Percentiles rank a stretch among this genome's conserved stretches.
These are phyloP conservation scores for Arizona elegans DNA, from an alignment of 2,113 vertebrate species.

Conservation along the genomic window DNA sequence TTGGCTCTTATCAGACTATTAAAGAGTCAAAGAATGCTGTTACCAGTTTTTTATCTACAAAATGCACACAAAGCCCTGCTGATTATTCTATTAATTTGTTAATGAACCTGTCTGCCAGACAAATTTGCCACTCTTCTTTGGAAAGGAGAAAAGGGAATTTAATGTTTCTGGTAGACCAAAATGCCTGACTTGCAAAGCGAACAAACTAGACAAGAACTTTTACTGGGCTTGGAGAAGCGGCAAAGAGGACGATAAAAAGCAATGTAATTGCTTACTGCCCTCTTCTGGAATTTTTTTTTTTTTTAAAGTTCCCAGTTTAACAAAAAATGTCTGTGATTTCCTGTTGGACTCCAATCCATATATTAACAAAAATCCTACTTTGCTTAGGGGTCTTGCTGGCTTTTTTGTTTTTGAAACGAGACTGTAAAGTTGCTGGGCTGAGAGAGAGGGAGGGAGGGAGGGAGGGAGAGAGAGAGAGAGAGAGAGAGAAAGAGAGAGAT, in stretches of 20 bases:
- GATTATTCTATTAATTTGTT: slow-evolving; percentile 84
- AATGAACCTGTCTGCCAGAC: slow-evolving; percentile 78
- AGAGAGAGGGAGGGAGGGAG: too few relatives aligned
- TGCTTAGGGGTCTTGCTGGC: neutral
- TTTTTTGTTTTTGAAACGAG: neutral
- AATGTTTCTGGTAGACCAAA: slow-evolving; percentile 49
- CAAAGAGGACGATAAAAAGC: neutral
- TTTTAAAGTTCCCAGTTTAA: neutral
- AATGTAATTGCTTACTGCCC: neutral
- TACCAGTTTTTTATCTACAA: slow-evolving; percentile 78
- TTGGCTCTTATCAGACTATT: slow-evolving; percentile 75
- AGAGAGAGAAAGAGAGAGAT: neutral
- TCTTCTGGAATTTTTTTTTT: neutral
- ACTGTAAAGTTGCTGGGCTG: neutral
- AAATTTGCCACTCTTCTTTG: slow-evolving; percentile 56
- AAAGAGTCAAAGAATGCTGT: slow-evolving; percentile 78
- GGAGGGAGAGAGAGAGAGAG: too few relatives aligned
- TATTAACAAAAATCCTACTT: neutral
- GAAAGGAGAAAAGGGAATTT: slow-evolving; percentile 52
- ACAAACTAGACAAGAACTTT: slow-evolving; percentile 43
- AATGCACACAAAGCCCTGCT: slow-evolving; percentile 79
- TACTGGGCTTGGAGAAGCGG: neutral
- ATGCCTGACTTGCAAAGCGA: slow-evolving; percentile 24
- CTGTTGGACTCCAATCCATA: neutral
- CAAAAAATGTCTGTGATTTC: neutral